Conservation (phyloP, 2,113 vertebrate species). For the Lepidiolamprologus cunningtoni region DNA sequence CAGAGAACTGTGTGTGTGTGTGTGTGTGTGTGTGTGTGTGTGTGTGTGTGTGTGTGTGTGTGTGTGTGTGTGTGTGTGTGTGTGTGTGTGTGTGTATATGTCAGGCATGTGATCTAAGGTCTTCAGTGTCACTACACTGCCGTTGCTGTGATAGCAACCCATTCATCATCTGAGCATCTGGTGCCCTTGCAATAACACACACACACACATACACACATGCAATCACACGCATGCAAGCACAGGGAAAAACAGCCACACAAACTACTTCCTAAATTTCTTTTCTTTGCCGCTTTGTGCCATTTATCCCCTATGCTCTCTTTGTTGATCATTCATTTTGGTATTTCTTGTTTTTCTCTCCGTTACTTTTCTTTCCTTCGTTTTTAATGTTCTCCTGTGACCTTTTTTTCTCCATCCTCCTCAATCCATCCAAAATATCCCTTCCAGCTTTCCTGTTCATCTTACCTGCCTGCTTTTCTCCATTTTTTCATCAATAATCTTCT, state of each 20-base stretch:
- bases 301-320: not conserved
- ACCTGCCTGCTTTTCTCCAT: not conserved
- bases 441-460: not conserved
- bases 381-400: not conserved
- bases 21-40: no score
- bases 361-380: not conserved
- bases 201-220: not conserved
- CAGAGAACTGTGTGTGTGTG: no score
- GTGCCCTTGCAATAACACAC: constrained; percentile 45
- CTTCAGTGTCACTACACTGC: constrained; percentile 60
- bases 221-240: not conserved
- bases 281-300: not conserved
- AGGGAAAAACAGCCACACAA: not conserved
- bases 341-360: not conserved
- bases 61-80: not conserved
- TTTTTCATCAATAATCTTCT: not conserved
- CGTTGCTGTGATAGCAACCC: constrained; percentile 52
- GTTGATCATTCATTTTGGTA: not conserved
- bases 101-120: constrained; percentile 57
- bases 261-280: not conserved
- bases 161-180: constrained; percentile 61
- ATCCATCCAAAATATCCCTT: not conserved
- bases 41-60: no score
- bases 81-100: not conserved
- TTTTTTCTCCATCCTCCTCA: not conserved